Evolutionary conservation across 2,888 invertebrate species (phyloP), one percentile per base, ranked within the genome.

Genomic region (Malacosoma neustria): DNA sequence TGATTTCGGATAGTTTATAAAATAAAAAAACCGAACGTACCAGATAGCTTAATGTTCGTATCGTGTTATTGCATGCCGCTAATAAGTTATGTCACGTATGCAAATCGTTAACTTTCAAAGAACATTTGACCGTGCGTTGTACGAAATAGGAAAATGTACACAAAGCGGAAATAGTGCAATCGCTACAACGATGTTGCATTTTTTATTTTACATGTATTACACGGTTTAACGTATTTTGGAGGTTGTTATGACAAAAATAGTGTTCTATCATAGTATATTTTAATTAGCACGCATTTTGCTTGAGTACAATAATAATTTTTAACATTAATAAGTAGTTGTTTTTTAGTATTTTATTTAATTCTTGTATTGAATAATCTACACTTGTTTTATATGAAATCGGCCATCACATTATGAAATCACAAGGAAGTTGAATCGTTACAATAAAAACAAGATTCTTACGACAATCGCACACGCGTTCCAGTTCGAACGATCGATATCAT

Each of bases 21-120:
- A 7, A 22, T 22, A 9, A 22, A n/a, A n/a, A n/a, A n/a, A 22
- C 9, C 22, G 22, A 22, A 22, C 9, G 1, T 3, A 22, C 1
- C 22, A 22, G 22, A 22, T 22, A 22, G 22, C 9, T 32, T 12
- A 33, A 37, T 35, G 32, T 35, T 32, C 35, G 32, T 39, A 37
- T 35, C 22, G 35, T 30, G 39, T 32, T 37, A 39, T 39, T 37
- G 37, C 33, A 32, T 11, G 33, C 14, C 37, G 37, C 34, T 29
- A 31, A 22, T 30, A 31, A 36, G 38, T 39, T 42, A 42, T 37
- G 35, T 35, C 33, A 42, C 33, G 29, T 33, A 30, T 22, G 22
- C 6, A 3, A 4, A 22, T 31, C 14, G 22, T 22, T 30, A 14
- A 37, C 33, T 39, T 37, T 37, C 35, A 37, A 33, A 38, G 33